Conservation (phyloP, 1,140 invertebrate species). For the Hesperophylax magnus region DNA sequence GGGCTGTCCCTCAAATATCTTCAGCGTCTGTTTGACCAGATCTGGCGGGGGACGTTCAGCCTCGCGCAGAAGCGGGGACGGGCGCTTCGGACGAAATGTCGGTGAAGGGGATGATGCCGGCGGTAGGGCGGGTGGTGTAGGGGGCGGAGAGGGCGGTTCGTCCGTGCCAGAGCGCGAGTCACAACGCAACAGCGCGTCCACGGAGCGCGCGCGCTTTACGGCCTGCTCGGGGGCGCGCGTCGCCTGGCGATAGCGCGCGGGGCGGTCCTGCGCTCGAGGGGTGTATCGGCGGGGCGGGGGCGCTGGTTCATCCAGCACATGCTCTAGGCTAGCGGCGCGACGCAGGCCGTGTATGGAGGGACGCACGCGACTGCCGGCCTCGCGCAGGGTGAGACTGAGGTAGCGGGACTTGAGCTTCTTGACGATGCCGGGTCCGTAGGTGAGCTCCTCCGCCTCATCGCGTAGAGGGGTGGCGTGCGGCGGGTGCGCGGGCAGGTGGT, state of each 20-base stretch:
- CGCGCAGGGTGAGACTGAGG: constrained; percentile 83
- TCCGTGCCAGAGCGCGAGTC: constrained; percentile 64
- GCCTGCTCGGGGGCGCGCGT: constrained; percentile 66
- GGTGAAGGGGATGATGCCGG: constrained; percentile 25
- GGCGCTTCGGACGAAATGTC: constrained; percentile 62
- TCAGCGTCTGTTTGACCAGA: constrained; percentile 86
- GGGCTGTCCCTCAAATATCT: constrained; percentile 85
- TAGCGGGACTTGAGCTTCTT: constrained; percentile 88
- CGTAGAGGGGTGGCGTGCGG: constrained; percentile 52
- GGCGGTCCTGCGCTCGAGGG: constrained; percentile 70
- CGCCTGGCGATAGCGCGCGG: constrained; percentile 65
- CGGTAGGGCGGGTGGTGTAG: constrained; percentile 51
- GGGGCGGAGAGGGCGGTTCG: constrained; percentile 53
- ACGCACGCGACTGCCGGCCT: constrained; percentile 73
- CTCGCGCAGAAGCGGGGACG: constrained; percentile 80
- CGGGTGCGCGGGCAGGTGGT: constrained; percentile 33
- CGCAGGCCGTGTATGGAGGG: constrained; percentile 77
- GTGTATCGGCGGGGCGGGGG: constrained; percentile 62
- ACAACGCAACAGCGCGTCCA: constrained; percentile 82
- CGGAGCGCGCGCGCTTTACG: constrained; percentile 87
- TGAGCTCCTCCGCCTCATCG: constrained; percentile 78
- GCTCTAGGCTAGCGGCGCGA: constrained; percentile 87
- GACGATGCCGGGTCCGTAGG: constrained; percentile 93
- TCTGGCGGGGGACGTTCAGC: constrained; percentile 88
- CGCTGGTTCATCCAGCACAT: constrained; percentile 81